Evolutionary conservation across 2,888 invertebrate species (phyloP).

Genomic region (Drosophila rellima): DNA sequence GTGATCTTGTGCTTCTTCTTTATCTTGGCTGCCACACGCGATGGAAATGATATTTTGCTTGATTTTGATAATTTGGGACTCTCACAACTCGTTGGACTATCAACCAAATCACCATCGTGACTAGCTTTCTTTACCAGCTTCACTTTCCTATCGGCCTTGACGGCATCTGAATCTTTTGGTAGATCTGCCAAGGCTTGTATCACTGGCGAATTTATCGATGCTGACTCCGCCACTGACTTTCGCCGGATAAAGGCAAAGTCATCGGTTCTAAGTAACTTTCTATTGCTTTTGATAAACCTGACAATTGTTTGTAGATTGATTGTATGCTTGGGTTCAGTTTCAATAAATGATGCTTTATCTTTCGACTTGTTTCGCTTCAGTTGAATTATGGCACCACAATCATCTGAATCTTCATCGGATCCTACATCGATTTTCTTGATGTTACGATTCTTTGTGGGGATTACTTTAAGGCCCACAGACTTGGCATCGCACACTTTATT

Average conservation of each 20-base stretch:
- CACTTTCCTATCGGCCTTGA: constrained; percentile 74
- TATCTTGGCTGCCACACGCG: constrained; percentile 84
- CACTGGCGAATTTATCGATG: constrained; percentile 61
- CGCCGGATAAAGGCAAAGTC: constrained; percentile 82
- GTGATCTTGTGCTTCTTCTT: constrained; percentile 78
- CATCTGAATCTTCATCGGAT: constrained; percentile 40
- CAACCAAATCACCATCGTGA: constrained; percentile 64
- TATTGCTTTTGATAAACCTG: constrained; percentile 81
- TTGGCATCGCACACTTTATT: constrained; percentile 71
- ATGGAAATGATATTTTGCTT: constrained; percentile 79
- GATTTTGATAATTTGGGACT: constrained; percentile 38
- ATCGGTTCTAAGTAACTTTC: constrained; percentile 77
- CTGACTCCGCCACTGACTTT: constrained; percentile 79
- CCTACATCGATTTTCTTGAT: constrained; percentile 75
- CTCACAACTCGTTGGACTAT: constrained; percentile 31
- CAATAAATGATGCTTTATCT: constrained; percentile 35
- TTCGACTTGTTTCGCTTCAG: constrained; percentile 45
- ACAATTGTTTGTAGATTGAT: constrained; percentile 82
- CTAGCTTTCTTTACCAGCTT: constrained; percentile 70
- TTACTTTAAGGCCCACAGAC: constrained; percentile 28
- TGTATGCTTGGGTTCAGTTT: constrained; percentile 53
- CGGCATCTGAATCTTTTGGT: constrained; percentile 62
- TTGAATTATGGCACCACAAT: constrained; percentile 13
- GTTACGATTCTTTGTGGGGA: constrained; percentile 62
- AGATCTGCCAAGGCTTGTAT: constrained; percentile 59